These are phyloP conservation scores for Ornithoptera priamus DNA, from an alignment of 2,888 invertebrate species.

Conservation along the genomic window DNA sequence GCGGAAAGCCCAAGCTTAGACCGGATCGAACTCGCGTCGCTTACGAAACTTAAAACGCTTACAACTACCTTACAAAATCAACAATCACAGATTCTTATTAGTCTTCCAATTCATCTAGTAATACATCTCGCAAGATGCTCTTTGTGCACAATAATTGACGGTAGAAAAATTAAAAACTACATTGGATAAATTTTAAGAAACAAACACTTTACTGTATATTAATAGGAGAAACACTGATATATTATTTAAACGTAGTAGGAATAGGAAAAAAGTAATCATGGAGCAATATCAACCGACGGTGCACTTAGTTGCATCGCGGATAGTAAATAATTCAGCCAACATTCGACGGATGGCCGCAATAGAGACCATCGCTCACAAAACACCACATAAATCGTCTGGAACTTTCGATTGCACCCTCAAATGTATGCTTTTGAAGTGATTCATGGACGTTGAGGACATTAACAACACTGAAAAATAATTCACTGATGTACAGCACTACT, in stretches of 20 bases:
- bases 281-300: conserved; percentile 36
- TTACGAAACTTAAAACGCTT: too few species aligned
- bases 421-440: conserved; percentile 35
- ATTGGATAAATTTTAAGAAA: too few species aligned
- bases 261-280: conserved; percentile 21
- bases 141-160: too few species aligned
- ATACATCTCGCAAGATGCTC: too few species aligned
- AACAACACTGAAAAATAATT: conserved; percentile 26
- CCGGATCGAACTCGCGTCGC: too few species aligned
- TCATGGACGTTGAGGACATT: conserved; percentile 16
- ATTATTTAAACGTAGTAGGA: not conserved
- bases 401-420: conserved; percentile 59
- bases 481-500: not conserved
- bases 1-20: too few species aligned
- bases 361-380: conserved; percentile 61
- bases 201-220: too few species aligned
- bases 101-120: too few species aligned
- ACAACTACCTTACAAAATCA: too few species aligned
- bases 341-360: conserved; percentile 62
- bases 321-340: conserved; percentile 64
- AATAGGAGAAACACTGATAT: too few species aligned
- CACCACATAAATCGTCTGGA: conserved; percentile 69
- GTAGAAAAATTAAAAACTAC: too few species aligned
- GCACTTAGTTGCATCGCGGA: conserved; percentile 60
- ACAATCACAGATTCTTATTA: too few species aligned